Base-by-base conservation (phyloP, 2,797 vertebrate genomes). In the Galaxias olidus region DNA sequence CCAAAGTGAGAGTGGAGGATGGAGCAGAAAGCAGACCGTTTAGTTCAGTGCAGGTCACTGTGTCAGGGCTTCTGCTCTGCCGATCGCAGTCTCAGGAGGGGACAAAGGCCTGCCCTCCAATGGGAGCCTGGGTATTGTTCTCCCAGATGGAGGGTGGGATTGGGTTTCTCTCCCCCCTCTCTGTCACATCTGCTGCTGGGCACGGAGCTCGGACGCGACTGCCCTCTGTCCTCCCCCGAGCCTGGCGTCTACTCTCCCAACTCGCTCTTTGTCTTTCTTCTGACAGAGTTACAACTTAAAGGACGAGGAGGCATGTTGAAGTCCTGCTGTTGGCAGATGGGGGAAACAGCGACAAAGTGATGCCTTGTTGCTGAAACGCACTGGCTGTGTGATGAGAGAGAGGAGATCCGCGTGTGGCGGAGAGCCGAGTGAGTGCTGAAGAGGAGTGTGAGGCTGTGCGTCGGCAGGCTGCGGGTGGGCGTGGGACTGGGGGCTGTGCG, bases 101-200 rank as follows among this genome's bases (percentile, higher is more conserved):
- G 73, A 87, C 84, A 87, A 88, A 87, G 83, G 81, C 78, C 76
- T 77, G 76, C 82, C 81, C 77, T 85, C 72, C 75, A 68, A 68
- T 71, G 74, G 81, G 65, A 83, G 78, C 58, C 81, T 65, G 64
- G 62, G 72, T 84, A 87, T 88, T 89, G 89, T 88, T 86, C 84
- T 81, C 72, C 72, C 71, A 74, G 80, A 81, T 72, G 72, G 77
- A 69, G 40, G 43, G 71, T 65, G 59, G 71, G 73, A 83, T 73
- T 44, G 55, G 66, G 78, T 75, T 79, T 42, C 60, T 65, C 46
- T 17, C 84, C 57, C n/a, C 20, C 48, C 53, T 40, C 45, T 64
- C 42, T 18, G 45, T 61, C 44, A 48, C 30, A 45, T 42, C 12
- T 63, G 30, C 10, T 14, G 44, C 50, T 49, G 51, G 51, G 3